A percentile compares a stretch with the other conserved stretches of the same genome.
Conservation (phyloP, 2,113 vertebrate genomes). For the Clarias batrachus region DNA sequence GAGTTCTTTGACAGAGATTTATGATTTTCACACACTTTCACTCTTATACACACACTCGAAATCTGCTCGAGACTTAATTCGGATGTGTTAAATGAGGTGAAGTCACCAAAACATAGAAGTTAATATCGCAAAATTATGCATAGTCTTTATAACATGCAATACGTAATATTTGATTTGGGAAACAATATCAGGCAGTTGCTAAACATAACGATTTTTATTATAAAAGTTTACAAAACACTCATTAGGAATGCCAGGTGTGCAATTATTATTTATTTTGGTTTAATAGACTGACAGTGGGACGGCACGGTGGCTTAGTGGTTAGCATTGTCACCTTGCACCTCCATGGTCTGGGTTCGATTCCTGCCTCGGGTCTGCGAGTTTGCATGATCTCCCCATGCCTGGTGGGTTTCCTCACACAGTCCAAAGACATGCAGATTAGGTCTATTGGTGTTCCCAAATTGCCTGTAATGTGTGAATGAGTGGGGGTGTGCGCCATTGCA, state of each 20-base stretch:
- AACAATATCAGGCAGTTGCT: not conserved
- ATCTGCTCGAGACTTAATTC: not conserved
- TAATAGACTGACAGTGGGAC: not conserved
- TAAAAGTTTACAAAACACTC: not conserved
- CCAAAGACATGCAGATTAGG: too few relatives aligned
- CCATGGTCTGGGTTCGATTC: too few relatives aligned
- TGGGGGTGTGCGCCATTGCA: too few relatives aligned
- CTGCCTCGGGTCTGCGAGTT: too few relatives aligned
- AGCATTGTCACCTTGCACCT: too few relatives aligned
- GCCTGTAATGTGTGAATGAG: too few relatives aligned
- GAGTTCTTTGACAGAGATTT: not conserved
- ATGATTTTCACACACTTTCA: not conserved
- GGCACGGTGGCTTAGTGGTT: not conserved
- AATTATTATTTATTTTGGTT: not conserved
- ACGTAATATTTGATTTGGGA: not conserved
- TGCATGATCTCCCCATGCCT: too few relatives aligned
- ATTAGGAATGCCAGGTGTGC: not conserved
- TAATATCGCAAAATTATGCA: not conserved
- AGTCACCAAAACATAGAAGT: not conserved
- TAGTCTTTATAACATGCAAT: not conserved
- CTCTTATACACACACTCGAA: not conserved
- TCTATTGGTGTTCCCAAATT: too few relatives aligned
- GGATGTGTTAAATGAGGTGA: not conserved
- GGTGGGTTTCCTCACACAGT: too few relatives aligned
- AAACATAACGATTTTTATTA: not conserved